Conservation (phyloP, 2,888 invertebrate genomes). For the Stegophylla sp. region DNA sequence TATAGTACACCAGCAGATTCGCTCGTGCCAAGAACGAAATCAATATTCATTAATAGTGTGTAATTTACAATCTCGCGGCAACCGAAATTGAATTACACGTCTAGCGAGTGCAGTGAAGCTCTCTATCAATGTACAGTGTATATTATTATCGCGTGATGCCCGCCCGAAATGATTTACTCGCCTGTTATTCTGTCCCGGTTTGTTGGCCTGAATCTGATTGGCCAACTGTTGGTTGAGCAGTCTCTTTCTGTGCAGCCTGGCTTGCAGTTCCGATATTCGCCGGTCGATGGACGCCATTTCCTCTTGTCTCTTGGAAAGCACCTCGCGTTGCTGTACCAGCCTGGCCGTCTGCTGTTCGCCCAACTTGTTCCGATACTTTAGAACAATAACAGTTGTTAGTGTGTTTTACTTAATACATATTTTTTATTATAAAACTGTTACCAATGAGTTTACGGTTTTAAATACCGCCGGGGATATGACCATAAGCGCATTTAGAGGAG, state of each 20-base stretch:
- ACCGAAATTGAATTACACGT: neutral
- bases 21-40: neutral
- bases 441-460: no score
- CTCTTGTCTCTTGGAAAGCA: slow-evolving; percentile 85
- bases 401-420: neutral
- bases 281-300: slow-evolving; percentile 92
- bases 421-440: no score
- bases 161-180: neutral
- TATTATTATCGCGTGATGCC: no score
- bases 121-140: no score
- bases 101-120: neutral
- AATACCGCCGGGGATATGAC: no score
- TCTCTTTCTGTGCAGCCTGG: slow-evolving; percentile 85
- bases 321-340: slow-evolving; percentile 86
- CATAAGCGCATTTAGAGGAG: no score
- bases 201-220: slow-evolving; percentile 67
- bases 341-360: slow-evolving; percentile 93
- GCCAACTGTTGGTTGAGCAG: slow-evolving; percentile 80
- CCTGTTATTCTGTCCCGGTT: slow-evolving; percentile 54
- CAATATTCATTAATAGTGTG: slow-evolving; percentile 12
- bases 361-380: slow-evolving; percentile 92
- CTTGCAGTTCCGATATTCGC: slow-evolving; percentile 91
- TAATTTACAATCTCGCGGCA: neutral
- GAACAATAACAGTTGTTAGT: neutral
- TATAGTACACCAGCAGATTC: neutral